Evolutionary conservation across 2,113 vertebrate species (phyloP).

Genomic region (Pimephales promelas): DNA sequence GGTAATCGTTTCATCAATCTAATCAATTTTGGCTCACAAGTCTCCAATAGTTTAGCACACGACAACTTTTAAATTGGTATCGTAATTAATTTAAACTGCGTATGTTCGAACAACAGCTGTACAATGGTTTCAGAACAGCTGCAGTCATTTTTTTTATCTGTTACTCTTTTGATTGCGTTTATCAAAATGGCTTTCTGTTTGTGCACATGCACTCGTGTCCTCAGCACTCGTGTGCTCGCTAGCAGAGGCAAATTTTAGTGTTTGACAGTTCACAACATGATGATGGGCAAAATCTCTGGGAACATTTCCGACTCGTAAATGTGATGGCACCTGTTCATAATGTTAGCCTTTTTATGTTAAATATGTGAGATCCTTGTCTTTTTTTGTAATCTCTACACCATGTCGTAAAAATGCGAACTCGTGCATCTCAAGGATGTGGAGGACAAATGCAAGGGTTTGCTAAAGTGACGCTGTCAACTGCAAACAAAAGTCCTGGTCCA

Average conservation of each 20-base stretch:
- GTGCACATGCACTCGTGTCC: background rate
- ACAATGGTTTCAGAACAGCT: conserved; percentile 20
- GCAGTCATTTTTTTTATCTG: conserved; percentile 17
- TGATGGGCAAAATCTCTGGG: no score
- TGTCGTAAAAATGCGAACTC: background rate
- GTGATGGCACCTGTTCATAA: background rate
- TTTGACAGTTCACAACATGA: background rate
- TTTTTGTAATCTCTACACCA: background rate
- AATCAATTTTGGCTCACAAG: conserved; percentile 5
- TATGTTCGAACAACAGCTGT: conserved; percentile 19
- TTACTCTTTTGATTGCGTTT: conserved; percentile 19
- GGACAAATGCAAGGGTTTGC: background rate
- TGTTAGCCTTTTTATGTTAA: background rate
- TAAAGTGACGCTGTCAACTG: background rate
- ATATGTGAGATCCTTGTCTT: background rate
- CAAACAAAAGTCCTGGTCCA: background rate
- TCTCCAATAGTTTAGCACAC: conserved; percentile 20
- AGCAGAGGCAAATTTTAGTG: background rate
- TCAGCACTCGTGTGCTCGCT: background rate
- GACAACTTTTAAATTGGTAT: conserved; percentile 23
- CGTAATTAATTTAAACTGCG: conserved; percentile 28
- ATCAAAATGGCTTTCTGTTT: conserved; percentile 6
- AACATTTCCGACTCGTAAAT: background rate
- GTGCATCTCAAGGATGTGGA: background rate
- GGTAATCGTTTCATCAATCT: conserved; percentile 35